Percentiles rank a stretch among this genome's conserved stretches.
Conservation (phyloP, 1,140 invertebrate genomes). For the Drosophila orena region DNA sequence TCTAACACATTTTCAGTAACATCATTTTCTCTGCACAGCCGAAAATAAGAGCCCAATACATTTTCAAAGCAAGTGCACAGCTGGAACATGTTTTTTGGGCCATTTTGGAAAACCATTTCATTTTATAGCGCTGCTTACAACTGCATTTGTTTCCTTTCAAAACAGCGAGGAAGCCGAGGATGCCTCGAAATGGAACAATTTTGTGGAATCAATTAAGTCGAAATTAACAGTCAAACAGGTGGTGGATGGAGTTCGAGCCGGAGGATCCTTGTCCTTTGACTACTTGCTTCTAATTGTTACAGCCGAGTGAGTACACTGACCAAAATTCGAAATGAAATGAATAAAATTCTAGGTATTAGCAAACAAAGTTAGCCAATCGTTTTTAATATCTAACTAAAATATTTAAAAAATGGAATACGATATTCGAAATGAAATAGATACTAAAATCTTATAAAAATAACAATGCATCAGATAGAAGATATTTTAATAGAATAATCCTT, state of each 20-base stretch:
- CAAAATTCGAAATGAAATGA: too few relatives aligned
- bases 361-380: too few relatives aligned
- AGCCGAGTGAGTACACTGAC: constrained; percentile 88
- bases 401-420: too few relatives aligned
- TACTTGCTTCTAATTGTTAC: constrained; percentile 91
- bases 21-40: too few relatives aligned
- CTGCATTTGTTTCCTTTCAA: constrained; percentile 26
- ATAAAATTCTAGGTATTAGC: too few relatives aligned
- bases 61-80: neutral
- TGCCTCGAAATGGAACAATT: constrained; percentile 88
- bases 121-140: constrained; percentile 32
- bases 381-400: too few relatives aligned
- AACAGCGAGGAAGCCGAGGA: constrained; percentile 70
- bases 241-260: constrained; percentile 91
- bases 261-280: constrained; percentile 93
- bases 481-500: too few relatives aligned
- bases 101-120: constrained; percentile 17
- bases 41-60: neutral
- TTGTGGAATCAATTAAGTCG: constrained; percentile 90
- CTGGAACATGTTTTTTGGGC: neutral
- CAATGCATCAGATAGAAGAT: too few relatives aligned
- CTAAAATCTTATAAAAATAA: too few relatives aligned
- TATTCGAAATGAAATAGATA: too few relatives aligned
- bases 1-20: too few relatives aligned
- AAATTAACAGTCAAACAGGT: constrained; percentile 94